Base-by-base conservation (phyloP, 2,797 vertebrate genomes). In the Helicolenus hilgendorfi region DNA sequence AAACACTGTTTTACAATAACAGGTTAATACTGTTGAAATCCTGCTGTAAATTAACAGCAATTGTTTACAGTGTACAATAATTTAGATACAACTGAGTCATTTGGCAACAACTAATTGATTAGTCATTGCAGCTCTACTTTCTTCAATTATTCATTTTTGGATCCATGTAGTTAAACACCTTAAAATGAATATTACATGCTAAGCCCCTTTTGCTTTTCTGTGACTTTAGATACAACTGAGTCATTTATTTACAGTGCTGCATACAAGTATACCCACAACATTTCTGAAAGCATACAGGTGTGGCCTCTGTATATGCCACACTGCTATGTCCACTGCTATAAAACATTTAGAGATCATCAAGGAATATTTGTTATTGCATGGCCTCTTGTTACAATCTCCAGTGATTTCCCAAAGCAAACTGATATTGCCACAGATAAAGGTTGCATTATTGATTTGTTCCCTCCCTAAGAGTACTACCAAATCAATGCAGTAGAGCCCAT, bases 401-500 rank as follows among this genome's bases (percentile, higher is more conserved):
- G 31, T 59, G 78, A 88, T 80, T 64, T 70, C 77, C 64, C 64
- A 53, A 62, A 83, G 88, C 9, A 72, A 90, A 80, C 78, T 63
- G 74, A 91, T 89, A 89, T 79, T 53, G 20, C 75, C 83, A 79
- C 76, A 68, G 85, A 92, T 86, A 81, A 91, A 83, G 83, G 77
- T 75, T 76, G 69, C 79, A 35, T 45, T 82, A 96, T 95, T 92
- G 94, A 96, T 94, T 78, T 56, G 10, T 2, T 10, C 18, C 83
- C 85, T 79, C 65, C 45, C 67, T 56, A 7, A 72, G 77, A 84
- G 81, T 83, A 84, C 86, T 81, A 83, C 33, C 73, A 58, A 89
- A 93, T 96, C 92, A 88, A 95, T 96, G 86, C 72, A 72, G 67
- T 3, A 10, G 35, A 10, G 38, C 60, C 76, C 75, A 86, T 85